phyloP scores from a whole-genome alignment of 2,888 invertebrate genomes.

The Epinotia demarniana region DNA sequence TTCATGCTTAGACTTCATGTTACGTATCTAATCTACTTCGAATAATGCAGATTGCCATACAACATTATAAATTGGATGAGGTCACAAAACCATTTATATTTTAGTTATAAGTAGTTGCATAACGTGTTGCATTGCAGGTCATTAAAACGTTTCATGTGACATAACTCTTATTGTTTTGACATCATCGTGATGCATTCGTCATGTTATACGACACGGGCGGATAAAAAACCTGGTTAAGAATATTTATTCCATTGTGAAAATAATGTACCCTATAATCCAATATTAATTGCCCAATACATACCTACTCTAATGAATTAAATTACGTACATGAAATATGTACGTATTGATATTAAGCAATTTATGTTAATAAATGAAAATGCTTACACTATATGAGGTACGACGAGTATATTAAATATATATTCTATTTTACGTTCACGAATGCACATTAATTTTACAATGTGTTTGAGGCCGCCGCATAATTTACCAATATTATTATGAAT shows the following conservation, averaged over 20 bases:
- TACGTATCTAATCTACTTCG: neutral
- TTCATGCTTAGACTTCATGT: neutral
- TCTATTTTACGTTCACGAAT: neutral
- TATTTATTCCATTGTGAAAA: neutral
- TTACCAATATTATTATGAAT: conserved; percentile 36
- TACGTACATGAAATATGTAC: too few species aligned
- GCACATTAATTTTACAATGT: neutral
- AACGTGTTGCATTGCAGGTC: neutral
- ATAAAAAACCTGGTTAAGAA: neutral
- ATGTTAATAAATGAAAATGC: neutral
- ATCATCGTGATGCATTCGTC: neutral
- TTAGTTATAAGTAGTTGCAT: neutral
- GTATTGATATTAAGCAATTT: neutral
- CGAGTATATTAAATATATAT: neutral
- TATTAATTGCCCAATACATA: too few species aligned
- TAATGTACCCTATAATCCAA: neutral
- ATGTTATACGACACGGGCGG: neutral
- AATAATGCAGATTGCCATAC: neutral
- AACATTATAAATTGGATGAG: neutral
- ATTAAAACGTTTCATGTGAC: neutral
- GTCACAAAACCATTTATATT: neutral
- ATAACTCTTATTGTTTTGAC: neutral
- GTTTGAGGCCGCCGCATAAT: neutral
- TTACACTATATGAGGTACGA: neutral
- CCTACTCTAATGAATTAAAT: too few species aligned